Evolutionary conservation across 2,113 vertebrate species (phyloP), one percentile per base, ranked within the genome.

Genomic region (Coregonus clupeaformis): DNA sequence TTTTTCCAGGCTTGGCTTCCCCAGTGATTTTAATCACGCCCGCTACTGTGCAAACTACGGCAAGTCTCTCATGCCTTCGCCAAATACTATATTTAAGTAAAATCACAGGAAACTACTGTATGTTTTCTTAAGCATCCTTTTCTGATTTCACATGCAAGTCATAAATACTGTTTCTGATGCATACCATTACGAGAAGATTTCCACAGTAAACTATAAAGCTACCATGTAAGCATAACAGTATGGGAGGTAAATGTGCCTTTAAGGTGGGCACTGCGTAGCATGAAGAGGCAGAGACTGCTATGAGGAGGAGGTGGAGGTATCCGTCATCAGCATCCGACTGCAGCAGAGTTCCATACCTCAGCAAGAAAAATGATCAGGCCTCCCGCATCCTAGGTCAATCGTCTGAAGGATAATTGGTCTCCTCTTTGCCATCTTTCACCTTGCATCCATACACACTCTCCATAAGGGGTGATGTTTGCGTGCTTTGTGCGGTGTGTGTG

Each of bases 381-480:
- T 80, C 82, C 84, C 77, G 78, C 82, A 78, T 72, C 75, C 80
- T 24, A 57, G 80, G 72, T 83, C 82, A 85, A 92, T 87, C 87
- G 85, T 92, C 88, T 89, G 83, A 80, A 86, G 83, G 80, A 86
- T 90, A 92, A 92, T 91, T 91, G 88, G 82, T 84, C 84, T 87
- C 82, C 80, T 80, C 82, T 88, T 85, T 82, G 75, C 84, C 78
- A 88, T 86, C 82, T 73, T 91, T 93, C 91, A 92, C 91, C 89
- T 91, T 91, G 89, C 87, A 88, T 89, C 88, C 90, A 84, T 80
- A 87, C 80, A 86, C 80, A 72, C 71, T 79, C 68, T 69, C 76
- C 36, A 67, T 78, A 76, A 63, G 67, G 60, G 72, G 63, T 42
- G 63, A 81, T 65, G 36, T 47, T 60, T 49, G 62, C 52, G 60